Percentiles rank a stretch among this genome's conserved stretches.
These are phyloP conservation scores for Rhagoletis pomonella DNA, from an alignment of 1,140 invertebrate genomes.

Conservation along the genomic window DNA sequence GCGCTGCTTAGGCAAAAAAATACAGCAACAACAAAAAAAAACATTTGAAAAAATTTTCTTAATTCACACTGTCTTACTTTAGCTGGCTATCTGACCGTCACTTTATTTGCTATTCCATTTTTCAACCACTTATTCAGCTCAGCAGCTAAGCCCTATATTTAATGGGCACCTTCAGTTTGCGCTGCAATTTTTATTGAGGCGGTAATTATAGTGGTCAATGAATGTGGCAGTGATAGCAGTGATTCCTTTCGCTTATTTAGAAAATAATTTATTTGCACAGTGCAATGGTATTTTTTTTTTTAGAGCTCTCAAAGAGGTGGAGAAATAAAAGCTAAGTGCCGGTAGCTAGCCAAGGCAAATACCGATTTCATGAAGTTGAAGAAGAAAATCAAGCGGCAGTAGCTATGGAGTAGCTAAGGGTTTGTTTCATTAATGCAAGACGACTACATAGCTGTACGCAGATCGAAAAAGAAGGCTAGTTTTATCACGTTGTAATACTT, in stretches of 20 bases:
- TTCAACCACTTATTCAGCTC: neutral
- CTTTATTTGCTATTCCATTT: neutral
- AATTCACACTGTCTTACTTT: constrained; percentile 18
- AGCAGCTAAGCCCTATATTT: neutral
- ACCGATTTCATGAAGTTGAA: neutral
- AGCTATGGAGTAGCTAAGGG: neutral
- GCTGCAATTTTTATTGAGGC: constrained; percentile 37
- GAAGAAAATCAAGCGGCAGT: neutral
- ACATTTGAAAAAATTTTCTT: neutral
- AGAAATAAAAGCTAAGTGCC: neutral
- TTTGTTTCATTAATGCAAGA: neutral
- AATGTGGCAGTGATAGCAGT: constrained; percentile 31
- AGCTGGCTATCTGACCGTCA: neutral
- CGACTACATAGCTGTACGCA: no score
- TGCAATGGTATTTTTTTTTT: no score
- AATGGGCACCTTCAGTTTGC: constrained; percentile 44
- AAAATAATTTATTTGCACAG: constrained; percentile 39
- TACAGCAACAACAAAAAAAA: neutral
- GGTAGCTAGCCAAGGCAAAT: neutral
- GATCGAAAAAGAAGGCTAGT: no score
- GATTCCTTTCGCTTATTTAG: constrained; percentile 51
- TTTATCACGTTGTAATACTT: no score
- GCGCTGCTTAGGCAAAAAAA: neutral
- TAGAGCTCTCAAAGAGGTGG: neutral
- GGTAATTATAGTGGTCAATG: constrained; percentile 41